Conservation (phyloP, 2,888 invertebrate species). For the Neria commutata region DNA sequence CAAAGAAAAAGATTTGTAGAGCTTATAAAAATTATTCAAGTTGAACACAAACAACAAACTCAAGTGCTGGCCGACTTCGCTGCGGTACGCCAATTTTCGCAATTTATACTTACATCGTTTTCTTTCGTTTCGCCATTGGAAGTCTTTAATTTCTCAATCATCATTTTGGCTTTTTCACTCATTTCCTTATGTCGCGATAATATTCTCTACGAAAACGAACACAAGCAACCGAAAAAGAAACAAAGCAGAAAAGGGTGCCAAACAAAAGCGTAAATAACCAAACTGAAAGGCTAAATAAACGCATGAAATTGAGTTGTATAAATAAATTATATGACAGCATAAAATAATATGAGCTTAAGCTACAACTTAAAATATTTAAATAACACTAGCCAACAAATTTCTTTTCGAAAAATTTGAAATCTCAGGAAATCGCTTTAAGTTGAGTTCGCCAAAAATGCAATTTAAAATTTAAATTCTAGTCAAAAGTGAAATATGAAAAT, state of each 20-base stretch:
- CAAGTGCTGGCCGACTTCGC: neutral
- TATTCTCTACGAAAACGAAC: constrained; percentile 57
- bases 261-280: constrained; percentile 40
- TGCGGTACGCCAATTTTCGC: neutral
- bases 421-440: too few species aligned
- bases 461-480: too few species aligned
- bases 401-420: too few species aligned
- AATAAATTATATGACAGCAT: constrained; percentile 17
- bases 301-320: constrained; percentile 23
- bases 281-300: constrained; percentile 29
- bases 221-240: constrained; percentile 36
- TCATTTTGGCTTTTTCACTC: constrained; percentile 62
- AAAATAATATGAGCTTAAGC: neutral
- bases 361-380: too few species aligned
- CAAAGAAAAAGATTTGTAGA: constrained; percentile 6
- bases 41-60: neutral
- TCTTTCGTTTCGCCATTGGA: constrained; percentile 52
- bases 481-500: too few species aligned
- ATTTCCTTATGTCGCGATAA: constrained; percentile 62
- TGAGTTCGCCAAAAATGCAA: too few species aligned
- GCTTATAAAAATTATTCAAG: constrained; percentile 5
- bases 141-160: constrained; percentile 61
- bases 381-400: too few species aligned
- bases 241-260: constrained; percentile 37
- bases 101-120: constrained; percentile 57